Evolutionary conservation across 2,797 vertebrate genomes (phyloP), one percentile per base, ranked within the genome.

Genomic region (Hydrolagus colliei): DNA sequence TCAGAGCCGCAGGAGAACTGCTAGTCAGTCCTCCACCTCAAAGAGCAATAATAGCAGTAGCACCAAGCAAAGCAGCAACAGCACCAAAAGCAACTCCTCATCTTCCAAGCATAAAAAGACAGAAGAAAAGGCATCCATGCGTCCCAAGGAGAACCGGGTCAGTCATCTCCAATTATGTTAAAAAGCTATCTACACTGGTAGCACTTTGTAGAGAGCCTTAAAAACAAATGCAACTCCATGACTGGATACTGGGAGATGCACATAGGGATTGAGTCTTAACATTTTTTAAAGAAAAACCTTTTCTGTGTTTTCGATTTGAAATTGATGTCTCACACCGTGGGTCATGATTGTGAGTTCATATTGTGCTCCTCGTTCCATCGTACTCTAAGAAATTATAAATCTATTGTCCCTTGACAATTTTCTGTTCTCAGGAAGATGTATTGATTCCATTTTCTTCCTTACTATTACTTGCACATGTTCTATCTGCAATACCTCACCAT

Each of bases 21-120:
- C 94, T 88, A 99, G 97, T 90, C 97, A 97, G 87, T 98, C 97
- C 0, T 98, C 97, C 13, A 95, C 94, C 75, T 93, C 97, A 0
- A 92, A 97, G 88, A 96, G 93, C 73, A 95, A 91, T 87, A 84
- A 90, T 71, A 96, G 94, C 87, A 95, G 92, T 16, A 94, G 93
- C 88, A 98, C 96, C 90, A 97, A 98, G 86, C 93, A 93, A 0
- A 89, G 94, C 86, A 93, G 94, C 67, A 85, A 90, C 90, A 92
- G 92, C 90, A 90, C 89, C 84, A 98, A 96, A 91, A 95, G 93
- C 91, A 95, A 85, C 85, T 92, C 93, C 32, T 94, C 94, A 62
- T 89, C 91, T 80, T 95, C 97, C 88, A 99, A 97, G 88, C 97
- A 98, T 89, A 95, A 95, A 88, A 98, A 97, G 89, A 95, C 93